These are phyloP conservation scores for Gadus macrocephalus DNA, from an alignment of 2,113 vertebrate species.

Conservation along the genomic window DNA sequence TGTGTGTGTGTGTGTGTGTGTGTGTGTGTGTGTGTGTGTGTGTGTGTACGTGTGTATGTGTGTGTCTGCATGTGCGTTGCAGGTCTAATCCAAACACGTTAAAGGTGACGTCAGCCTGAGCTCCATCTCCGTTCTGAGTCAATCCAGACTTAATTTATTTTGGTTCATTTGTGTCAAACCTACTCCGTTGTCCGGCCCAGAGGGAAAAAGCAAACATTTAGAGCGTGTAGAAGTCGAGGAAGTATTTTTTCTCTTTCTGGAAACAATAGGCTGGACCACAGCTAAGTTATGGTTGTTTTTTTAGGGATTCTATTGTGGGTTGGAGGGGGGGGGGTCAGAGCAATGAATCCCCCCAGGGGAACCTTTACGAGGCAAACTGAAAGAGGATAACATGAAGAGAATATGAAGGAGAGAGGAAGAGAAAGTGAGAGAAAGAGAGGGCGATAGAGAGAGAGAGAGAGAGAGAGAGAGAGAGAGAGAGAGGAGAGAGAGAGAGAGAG, in stretches of 20 bases:
- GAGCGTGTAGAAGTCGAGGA: conserved; percentile 26
- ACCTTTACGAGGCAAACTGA: conserved; percentile 26
- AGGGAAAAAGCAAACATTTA: conserved; percentile 34
- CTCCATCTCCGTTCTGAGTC: conserved; percentile 12
- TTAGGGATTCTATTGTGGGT: neutral
- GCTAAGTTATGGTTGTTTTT: conserved; percentile 34
- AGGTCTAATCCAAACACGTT: conserved; percentile 36
- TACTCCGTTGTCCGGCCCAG: conserved; percentile 35
- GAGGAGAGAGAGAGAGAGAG: conserved; percentile 13
- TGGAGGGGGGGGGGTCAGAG: conserved; percentile 18
- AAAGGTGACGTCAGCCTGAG: conserved; percentile 39
- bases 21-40: conserved; percentile 11
- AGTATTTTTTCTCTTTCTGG: conserved; percentile 23
- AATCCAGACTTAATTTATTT: neutral
- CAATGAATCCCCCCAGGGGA: conserved; percentile 27
- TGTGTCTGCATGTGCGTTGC: neutral
- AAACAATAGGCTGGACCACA: conserved; percentile 52
- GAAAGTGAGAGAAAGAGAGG: conserved; percentile 39
- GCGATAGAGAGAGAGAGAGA: neutral
- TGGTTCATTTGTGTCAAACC: conserved; percentile 32
- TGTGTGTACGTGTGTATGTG: conserved; percentile 6
- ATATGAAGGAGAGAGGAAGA: conserved; percentile 17
- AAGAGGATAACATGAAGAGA: conserved; percentile 17
- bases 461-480: neutral
- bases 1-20: conserved; percentile 5